Evolutionary conservation across 2,113 vertebrate species (phyloP).

Genomic region (Plestiodon gilberti): DNA sequence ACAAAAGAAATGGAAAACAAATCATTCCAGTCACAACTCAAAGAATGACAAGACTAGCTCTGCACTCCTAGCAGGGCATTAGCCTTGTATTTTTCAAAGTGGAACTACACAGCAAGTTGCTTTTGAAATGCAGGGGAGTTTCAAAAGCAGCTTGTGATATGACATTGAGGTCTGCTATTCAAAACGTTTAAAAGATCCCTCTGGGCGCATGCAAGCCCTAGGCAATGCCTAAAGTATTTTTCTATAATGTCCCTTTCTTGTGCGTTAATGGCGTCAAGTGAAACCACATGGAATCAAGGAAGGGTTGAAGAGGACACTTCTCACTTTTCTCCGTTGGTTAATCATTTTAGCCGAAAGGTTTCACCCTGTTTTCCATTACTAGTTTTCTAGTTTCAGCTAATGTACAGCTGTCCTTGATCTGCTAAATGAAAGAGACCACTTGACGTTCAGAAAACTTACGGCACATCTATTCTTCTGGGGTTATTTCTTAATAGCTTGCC

Average conservation of each 20-base stretch:
- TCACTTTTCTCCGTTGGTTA: background rate
- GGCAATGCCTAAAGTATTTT: background rate
- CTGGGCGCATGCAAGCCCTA: background rate
- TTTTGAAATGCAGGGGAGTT: background rate
- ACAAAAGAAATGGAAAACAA: background rate
- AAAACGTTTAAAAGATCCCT: background rate
- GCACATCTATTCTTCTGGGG: background rate
- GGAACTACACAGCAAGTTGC: background rate
- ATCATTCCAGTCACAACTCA: background rate
- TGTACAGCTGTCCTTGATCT: conserved; percentile 17
- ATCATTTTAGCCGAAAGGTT: background rate
- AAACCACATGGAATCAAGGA: background rate
- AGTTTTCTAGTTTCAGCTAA: conserved; percentile 9
- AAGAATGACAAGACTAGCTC: background rate
- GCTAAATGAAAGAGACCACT: background rate
- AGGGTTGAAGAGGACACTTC: background rate
- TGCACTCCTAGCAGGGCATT: background rate
- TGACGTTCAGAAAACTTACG: background rate
- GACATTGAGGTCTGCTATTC: background rate
- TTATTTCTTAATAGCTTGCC: background rate
- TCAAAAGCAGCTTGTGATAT: background rate
- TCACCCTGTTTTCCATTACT: conserved; percentile 14
- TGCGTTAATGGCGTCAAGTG: background rate
- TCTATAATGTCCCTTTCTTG: background rate
- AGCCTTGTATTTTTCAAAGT: background rate